Evolutionary conservation across 2,888 invertebrate genomes (phyloP).

Genomic region (Leptopilina drosophilae): DNA sequence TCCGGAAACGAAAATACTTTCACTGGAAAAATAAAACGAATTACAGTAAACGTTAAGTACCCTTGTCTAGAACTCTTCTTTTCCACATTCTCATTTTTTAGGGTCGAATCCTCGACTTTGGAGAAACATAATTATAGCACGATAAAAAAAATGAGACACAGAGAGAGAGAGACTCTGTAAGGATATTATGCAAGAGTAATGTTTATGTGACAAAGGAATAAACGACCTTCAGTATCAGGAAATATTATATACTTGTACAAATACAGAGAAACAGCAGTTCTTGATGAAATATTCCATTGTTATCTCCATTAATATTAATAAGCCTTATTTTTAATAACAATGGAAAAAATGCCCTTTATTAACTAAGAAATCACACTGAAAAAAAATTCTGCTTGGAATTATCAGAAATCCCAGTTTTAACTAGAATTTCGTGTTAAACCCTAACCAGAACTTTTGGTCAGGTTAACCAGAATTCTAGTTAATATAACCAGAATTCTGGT

Average conservation of each 20-base stretch:
- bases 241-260: neutral
- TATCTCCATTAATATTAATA: neutral
- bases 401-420: no score
- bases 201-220: slow-evolving; percentile 21
- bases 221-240: slow-evolving; percentile 15
- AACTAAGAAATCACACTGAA: no score
- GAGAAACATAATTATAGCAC: neutral
- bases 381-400: no score
- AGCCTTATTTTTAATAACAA: neutral
- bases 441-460: no score
- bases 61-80: neutral
- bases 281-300: neutral
- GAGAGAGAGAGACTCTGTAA: neutral
- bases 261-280: neutral
- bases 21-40: neutral
- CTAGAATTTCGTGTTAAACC: no score
- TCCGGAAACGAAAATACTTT: neutral
- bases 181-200: neutral
- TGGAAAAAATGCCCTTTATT: no score
- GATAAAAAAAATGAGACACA: neutral
- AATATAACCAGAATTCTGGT: no score
- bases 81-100: no score
- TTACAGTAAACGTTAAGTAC: neutral
- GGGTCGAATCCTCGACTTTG: neutral
- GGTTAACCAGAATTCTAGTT: no score